Percentiles rank a stretch among this genome's conserved stretches.
Conservation (phyloP, 2,113 vertebrate genomes). For the Lepus timidus region DNA sequence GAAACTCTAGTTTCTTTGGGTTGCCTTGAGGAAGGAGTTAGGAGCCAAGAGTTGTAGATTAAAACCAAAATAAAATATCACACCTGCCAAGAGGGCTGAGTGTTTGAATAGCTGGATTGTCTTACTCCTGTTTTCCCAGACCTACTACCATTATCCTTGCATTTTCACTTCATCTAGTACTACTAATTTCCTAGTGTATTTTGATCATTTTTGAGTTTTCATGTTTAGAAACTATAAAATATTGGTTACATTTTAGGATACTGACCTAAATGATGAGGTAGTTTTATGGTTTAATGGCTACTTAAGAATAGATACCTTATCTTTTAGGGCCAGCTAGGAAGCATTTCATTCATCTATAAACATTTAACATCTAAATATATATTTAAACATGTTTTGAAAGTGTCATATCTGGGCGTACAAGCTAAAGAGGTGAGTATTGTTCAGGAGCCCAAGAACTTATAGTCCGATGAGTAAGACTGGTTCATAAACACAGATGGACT, state of each 20-base stretch:
- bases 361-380: not conserved
- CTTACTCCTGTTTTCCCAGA: not conserved
- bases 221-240: not conserved
- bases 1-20: too few species aligned
- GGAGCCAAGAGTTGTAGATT: not conserved
- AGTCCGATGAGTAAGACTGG: not conserved
- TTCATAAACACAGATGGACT: not conserved
- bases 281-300: not conserved
- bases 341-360: not conserved
- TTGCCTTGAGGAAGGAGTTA: not conserved
- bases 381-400: not conserved
- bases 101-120: not conserved
- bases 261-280: not conserved
- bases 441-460: not conserved
- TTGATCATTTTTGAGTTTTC: not conserved
- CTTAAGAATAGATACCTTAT: not conserved
- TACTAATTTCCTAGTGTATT: not conserved
- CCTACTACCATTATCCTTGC: not conserved
- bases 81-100: not conserved
- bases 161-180: not conserved
- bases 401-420: not conserved
- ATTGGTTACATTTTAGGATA: not conserved
- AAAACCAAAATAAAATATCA: too few species aligned
- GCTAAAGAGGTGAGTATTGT: not conserved
- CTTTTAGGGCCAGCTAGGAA: not conserved